phyloP scores from a whole-genome alignment of 2,888 invertebrate species.

The Girardia tigrina region DNA sequence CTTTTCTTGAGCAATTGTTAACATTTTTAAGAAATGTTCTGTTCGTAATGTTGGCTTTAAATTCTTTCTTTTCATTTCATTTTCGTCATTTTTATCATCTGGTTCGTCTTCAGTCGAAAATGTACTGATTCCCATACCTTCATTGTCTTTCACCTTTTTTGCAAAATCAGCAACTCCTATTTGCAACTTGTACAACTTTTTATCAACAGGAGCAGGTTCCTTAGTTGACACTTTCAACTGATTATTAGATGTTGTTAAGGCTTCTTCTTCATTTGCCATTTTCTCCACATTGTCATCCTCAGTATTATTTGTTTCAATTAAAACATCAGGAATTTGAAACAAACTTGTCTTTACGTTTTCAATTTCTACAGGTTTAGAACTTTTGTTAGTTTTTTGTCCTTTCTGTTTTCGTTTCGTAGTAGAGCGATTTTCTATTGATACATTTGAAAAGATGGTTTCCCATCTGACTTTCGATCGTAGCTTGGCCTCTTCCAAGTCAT shows the following conservation, averaged over 20 bases:
- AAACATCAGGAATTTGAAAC: no score
- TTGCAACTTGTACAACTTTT: not conserved
- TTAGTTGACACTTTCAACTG: no score
- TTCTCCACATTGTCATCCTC: no score
- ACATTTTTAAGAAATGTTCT: not conserved
- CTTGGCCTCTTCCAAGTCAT: not conserved
- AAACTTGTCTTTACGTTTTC: no score
- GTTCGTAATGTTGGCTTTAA: not conserved
- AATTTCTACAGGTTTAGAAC: no score
- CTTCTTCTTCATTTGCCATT: no score
- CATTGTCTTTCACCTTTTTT: conserved; percentile 27
- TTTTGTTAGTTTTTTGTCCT: no score
- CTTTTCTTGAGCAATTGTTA: not conserved
- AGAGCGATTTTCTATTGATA: no score
- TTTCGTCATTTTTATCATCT: not conserved
- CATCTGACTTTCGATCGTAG: not conserved
- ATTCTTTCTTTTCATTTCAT: not conserved
- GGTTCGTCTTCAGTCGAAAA: conserved; percentile 13
- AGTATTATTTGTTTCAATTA: no score
- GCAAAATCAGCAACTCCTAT: conserved; percentile 15
- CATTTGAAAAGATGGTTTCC: not conserved
- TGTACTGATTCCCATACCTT: conserved; percentile 30
- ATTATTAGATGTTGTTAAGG: no score
- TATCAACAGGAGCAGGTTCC: no score
- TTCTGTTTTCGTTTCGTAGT: no score